These are phyloP conservation scores for Latrodectus hesperus DNA, from an alignment of 2,888 invertebrate genomes.

Conservation along the genomic window DNA sequence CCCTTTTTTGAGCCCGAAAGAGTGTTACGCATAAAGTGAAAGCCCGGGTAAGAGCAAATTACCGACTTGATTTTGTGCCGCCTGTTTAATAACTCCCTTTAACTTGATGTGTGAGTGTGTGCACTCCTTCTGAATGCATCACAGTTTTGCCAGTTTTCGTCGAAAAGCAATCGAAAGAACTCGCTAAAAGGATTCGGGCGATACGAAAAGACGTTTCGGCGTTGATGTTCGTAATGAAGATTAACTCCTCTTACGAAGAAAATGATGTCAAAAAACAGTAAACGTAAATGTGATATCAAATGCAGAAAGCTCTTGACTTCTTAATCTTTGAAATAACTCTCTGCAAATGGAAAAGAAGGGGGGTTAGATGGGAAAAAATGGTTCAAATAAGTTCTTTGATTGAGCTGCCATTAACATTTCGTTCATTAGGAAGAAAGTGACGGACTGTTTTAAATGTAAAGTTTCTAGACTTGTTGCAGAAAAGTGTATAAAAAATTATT, in stretches of 20 bases:
- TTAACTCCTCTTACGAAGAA: slow-evolving; percentile 40
- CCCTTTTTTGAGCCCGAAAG: no score
- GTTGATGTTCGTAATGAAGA: slow-evolving; percentile 54
- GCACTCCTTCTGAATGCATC: neutral
- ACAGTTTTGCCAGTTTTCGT: neutral
- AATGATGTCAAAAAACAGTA: slow-evolving; percentile 16
- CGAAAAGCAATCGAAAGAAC: neutral
- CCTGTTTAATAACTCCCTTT: neutral
- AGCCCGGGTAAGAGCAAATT: no score
- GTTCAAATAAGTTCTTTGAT: slow-evolving; percentile 57
- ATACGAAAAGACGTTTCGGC: neutral
- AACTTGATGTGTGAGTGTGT: neutral
- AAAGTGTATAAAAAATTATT: no score
- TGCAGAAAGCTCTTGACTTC: slow-evolving; percentile 38
- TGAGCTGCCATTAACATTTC: slow-evolving; percentile 64
- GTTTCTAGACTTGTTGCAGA: no score
- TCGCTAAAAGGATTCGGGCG: neutral
- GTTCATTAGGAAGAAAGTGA: neutral
- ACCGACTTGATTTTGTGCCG: neutral
- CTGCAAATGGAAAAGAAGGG: slow-evolving; percentile 10
- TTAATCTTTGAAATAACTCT: slow-evolving; percentile 48
- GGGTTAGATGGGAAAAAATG: slow-evolving; percentile 44
- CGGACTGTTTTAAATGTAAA: no score
- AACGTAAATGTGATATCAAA: slow-evolving; percentile 48
- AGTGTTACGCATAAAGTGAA: no score